Conservation (phyloP, 2,888 invertebrate species). For the Chymomyza procnemis region DNA sequence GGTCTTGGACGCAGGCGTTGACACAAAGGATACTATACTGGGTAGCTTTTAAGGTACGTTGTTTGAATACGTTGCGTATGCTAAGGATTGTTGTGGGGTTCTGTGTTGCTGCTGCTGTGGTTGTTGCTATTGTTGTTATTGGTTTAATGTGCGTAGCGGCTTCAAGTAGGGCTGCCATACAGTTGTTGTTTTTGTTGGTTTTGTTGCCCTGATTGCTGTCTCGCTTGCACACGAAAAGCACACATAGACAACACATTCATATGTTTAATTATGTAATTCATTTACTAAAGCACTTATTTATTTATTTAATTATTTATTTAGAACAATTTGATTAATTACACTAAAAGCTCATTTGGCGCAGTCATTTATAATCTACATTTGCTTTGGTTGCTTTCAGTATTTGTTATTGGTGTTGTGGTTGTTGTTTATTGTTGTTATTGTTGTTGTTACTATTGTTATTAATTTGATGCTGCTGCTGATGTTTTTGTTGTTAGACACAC, state of each 20-base stretch:
- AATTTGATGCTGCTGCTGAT: not conserved
- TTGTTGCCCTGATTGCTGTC: slow-evolving; percentile 47
- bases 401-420: slow-evolving; percentile 22
- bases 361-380: slow-evolving; percentile 51
- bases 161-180: slow-evolving; percentile 8
- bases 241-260: slow-evolving; percentile 9
- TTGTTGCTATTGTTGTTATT: not conserved
- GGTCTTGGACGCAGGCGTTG: not conserved
- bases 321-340: slow-evolving; percentile 64
- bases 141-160: slow-evolving; percentile 1
- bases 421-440: slow-evolving; percentile 19
- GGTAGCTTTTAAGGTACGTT: not conserved
- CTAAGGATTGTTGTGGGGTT: not conserved
- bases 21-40: not conserved
- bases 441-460: slow-evolving; percentile 22
- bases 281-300: slow-evolving; percentile 34
- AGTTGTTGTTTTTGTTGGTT: slow-evolving; percentile 29
- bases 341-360: slow-evolving; percentile 72
- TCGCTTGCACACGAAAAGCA: slow-evolving; percentile 9
- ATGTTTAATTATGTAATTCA: slow-evolving; percentile 11
- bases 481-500: slow-evolving; percentile 2
- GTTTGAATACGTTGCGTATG: not conserved
- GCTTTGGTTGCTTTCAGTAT: slow-evolving; percentile 7
- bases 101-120: slow-evolving; percentile 12
- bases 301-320: slow-evolving; percentile 47